A percentile compares a stretch with the other conserved stretches of the same genome.
Evolutionary conservation across 2,888 invertebrate species (phyloP).

Genomic region (Caradrina kadenii): DNA sequence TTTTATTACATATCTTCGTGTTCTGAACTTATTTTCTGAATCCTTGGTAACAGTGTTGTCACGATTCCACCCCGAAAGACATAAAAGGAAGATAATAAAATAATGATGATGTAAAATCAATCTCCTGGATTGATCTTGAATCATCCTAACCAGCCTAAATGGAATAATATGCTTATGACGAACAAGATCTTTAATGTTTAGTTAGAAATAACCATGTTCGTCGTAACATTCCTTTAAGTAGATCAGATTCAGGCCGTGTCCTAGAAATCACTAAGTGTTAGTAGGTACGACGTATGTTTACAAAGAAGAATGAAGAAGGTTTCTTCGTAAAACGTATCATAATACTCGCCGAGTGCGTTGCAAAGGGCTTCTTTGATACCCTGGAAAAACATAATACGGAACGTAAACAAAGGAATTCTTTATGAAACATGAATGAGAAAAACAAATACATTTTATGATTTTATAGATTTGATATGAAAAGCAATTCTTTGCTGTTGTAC

Average conservation of each 20-base stretch:
- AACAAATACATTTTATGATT: slow-evolving; percentile 36
- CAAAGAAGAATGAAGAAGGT: background rate
- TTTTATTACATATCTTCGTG: too few relatives aligned
- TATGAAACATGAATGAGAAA: slow-evolving; percentile 22
- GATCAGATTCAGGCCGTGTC: background rate
- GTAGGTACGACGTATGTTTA: background rate
- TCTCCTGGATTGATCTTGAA: background rate
- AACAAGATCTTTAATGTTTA: background rate
- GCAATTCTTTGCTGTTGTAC: slow-evolving; percentile 31
- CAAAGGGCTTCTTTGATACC: background rate
- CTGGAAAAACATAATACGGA: slow-evolving; percentile 24
- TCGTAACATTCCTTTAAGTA: background rate
- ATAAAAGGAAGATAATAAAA: too few relatives aligned
- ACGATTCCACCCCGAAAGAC: too few relatives aligned
- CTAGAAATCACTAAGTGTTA: background rate
- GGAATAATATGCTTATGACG: background rate
- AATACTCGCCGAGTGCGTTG: slow-evolving; percentile 1
- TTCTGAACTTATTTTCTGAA: too few relatives aligned
- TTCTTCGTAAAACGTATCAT: slow-evolving; percentile 7
- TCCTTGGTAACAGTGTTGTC: too few relatives aligned
- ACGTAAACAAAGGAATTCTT: slow-evolving; percentile 18
- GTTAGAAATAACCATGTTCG: background rate
- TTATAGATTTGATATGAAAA: slow-evolving; percentile 37
- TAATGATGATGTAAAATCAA: background rate
- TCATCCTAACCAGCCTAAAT: background rate